Evolutionary conservation across 2,113 vertebrate genomes (phyloP), one percentile per base, ranked within the genome.

Genomic region (Perca flavescens): DNA sequence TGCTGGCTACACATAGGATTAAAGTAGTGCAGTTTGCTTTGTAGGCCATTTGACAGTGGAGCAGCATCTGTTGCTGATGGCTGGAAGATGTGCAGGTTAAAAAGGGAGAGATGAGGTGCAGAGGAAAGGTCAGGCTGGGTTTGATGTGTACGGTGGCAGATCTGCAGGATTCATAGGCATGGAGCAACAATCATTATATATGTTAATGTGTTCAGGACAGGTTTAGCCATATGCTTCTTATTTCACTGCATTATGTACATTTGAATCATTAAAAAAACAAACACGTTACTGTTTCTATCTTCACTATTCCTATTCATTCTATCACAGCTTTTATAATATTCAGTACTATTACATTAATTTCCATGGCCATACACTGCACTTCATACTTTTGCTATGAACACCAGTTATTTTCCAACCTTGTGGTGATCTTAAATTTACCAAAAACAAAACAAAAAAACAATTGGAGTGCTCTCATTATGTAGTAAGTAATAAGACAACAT

Each of bases 1-100:
- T 98, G 97, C 97, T 96, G 96, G 97, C 96, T 96, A 96, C 96
- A 97, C 96, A 97, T 95, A 91, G 97, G 96, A 97, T 98, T 97
- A 97, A 96, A 96, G 95, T 78, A 93, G 90, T 95, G 95, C 94
- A 93, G 96, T 96, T 95, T 96, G 92, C 91, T 96, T 96, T 96
- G 95, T 96, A 96, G 96, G 96, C 95, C 96, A 95, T 95, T 96
- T 95, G 86, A 94, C 96, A 94, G 94, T 89, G 91, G 94, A 87
- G 92, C 91, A 94, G 95, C 97, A 97, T 97, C 96, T 98, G 97
- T 60, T 96, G 93, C 87, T 93, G 77, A 83, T 89, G 94, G 93
- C 71, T 89, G 63, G 69, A 87, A 77, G 89, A 91, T 66, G 77
- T 87, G 74, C 60, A 79, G 78, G 78, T 88, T 76, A 76, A 53